A percentile compares a stretch with the other conserved stretches of the same genome.
Conservation (phyloP, 2,113 vertebrate species). For the Cyprichromis sp. region DNA sequence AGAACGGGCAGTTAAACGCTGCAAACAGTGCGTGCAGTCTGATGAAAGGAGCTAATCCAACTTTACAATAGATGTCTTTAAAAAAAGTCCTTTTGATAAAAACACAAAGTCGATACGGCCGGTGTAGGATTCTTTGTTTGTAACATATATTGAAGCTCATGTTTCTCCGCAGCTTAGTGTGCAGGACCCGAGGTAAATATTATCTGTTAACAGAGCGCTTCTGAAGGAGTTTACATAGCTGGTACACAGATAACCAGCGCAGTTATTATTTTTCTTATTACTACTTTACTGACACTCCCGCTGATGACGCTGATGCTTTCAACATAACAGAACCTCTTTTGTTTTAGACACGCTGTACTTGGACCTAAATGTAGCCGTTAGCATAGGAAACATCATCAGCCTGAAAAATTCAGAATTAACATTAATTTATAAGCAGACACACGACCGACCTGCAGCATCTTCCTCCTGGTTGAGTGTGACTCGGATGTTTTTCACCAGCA, state of each 20-base stretch:
- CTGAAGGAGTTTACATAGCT: not conserved
- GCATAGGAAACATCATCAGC: not conserved
- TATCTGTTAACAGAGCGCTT: not conserved
- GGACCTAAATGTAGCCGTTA: not conserved
- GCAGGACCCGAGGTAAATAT: not conserved
- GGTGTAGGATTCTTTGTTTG: not conserved
- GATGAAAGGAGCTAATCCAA: not conserved
- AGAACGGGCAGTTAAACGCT: not conserved
- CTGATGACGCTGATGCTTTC: not conserved
- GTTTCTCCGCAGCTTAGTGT: not conserved
- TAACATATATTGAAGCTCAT: not conserved
- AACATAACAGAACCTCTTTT: not conserved
- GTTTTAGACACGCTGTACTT: not conserved
- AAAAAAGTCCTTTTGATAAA: not conserved
- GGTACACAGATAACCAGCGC: not conserved
- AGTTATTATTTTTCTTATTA: not conserved
- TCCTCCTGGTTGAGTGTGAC: constrained; percentile 60
- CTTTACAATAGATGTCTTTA: not conserved
- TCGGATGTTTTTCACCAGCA: constrained; percentile 83
- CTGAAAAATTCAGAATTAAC: not conserved
- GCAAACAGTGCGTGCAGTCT: not conserved
- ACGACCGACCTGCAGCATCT: constrained; percentile 75
- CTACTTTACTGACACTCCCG: not conserved
- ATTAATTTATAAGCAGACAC: not conserved
- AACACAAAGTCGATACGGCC: not conserved